Evolutionary conservation across 2,797 vertebrate species (phyloP), one percentile per base, ranked within the genome.

Genomic region (Myripristis murdjan): DNA sequence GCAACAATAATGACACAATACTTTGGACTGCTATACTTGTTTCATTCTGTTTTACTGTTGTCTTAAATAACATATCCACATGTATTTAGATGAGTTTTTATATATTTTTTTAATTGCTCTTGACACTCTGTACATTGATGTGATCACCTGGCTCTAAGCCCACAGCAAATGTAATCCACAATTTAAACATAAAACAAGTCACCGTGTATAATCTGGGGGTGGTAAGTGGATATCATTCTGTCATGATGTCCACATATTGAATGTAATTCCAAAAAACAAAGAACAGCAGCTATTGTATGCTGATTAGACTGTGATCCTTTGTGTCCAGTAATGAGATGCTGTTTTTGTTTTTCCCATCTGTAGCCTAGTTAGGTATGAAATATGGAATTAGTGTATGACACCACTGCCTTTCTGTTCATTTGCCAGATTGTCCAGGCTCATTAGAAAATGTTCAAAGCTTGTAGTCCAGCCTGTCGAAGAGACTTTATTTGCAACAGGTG

Each of bases 231-330:
- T 77, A 73, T 68, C 56, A 26, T 62, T 60, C 56, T 59, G 58
- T 55, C 51, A 37, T 62, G 4, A 14, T 18, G 47, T 75, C 57
- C 78, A 72, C 86, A 87, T 77, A 77, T 71, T 87, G 79, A 72
- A 62, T 54, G 43, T 46, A 82, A 83, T 87, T 80, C 44, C 64
- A 24, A 24, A 24, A 23, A 39, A 64, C 56, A 84, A 68, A 70
- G 76, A 79, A 75, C 71, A 73, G 85, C 78, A 77, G 69, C 79
- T n/a, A n/a, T n/a, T n/a, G 54, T 44, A 71, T 81, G 85, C 66
- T 81, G 72, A 81, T 83, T 81, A 75, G 48, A 72, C 23, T 51
- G 64, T 11, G 75, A 70, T 78, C 74, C 68, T 79, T 62, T 78
- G 83, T 15, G 66, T 75, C 56, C 79, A 56, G 65, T 79, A 85